Evolutionary conservation across 2,797 vertebrate species (phyloP).

Genomic region (Orestias chungarensis): DNA sequence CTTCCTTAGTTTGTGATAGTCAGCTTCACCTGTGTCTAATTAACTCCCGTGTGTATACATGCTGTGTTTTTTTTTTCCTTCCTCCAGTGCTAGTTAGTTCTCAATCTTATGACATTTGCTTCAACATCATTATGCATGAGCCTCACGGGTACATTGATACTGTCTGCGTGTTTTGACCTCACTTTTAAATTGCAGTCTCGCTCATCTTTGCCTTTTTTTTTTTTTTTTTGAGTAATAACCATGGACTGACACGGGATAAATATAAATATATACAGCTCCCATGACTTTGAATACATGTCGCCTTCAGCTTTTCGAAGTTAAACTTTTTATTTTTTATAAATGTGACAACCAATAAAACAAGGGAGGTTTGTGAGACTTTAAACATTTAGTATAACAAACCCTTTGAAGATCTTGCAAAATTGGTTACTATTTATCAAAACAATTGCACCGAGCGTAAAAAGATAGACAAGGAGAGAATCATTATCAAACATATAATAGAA

Average conservation of each 20-base stretch:
- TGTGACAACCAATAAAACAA: neutral
- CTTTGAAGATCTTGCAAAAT: neutral
- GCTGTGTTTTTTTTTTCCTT: neutral
- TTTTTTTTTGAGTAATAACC: neutral
- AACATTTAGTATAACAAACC: neutral
- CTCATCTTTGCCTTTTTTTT: neutral
- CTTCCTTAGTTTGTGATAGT: constrained; percentile 1
- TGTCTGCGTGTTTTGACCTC: neutral
- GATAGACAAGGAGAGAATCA: no score
- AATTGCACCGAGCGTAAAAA: no score
- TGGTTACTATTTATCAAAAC: no score
- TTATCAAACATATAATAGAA: no score
- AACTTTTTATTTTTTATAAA: neutral
- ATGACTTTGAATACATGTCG: neutral
- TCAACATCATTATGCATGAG: neutral
- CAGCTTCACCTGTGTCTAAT: constrained; percentile 14
- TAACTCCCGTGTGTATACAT: constrained; percentile 10
- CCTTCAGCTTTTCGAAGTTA: neutral
- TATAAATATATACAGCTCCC: neutral
- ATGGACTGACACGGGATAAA: neutral
- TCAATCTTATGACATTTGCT: neutral
- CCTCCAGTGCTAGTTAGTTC: neutral
- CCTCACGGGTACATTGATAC: neutral
- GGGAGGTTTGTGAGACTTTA: neutral
- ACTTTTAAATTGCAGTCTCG: neutral